These are phyloP conservation scores for Synanceia verrucosa DNA, from an alignment of 2,797 vertebrate genomes.

Conservation along the genomic window DNA sequence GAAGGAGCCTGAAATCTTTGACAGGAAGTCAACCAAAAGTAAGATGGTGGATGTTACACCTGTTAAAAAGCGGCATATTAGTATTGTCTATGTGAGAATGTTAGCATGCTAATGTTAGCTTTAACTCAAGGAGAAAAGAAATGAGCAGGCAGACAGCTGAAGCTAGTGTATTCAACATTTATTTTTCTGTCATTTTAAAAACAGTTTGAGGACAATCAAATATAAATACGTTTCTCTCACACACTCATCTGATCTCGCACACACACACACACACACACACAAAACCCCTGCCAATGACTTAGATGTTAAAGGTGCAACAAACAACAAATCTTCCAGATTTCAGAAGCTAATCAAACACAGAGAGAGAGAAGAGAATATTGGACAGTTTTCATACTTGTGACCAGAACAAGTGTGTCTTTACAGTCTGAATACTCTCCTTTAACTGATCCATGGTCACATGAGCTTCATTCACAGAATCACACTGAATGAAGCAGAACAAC, in stretches of 20 bases:
- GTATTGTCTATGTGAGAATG: no score
- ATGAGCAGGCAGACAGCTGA: background rate
- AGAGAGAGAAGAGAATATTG: background rate
- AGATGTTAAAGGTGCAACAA: conserved; percentile 68
- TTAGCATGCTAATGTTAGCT: no score
- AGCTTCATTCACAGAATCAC: background rate
- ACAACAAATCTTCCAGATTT: conserved; percentile 10
- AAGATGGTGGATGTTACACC: no score
- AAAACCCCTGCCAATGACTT: conserved; percentile 60
- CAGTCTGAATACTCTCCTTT: background rate
- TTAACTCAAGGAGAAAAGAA: background rate
- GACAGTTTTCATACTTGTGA: background rate
- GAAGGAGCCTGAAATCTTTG: no score
- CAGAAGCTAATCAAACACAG: conserved; percentile 10
- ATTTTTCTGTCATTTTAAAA: conserved; percentile 83
- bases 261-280: conserved; percentile 16
- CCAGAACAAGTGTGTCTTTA: background rate
- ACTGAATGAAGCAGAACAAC: background rate
- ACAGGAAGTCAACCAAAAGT: no score
- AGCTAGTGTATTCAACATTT: conserved; percentile 75
- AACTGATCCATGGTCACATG: background rate
- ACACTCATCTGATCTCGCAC: conserved; percentile 4
- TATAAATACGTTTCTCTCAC: conserved; percentile 80
- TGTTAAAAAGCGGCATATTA: no score
- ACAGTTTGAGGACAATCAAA: conserved; percentile 77